Conservation (phyloP, 2,113 vertebrate genomes). For the Isichthys henryi region DNA sequence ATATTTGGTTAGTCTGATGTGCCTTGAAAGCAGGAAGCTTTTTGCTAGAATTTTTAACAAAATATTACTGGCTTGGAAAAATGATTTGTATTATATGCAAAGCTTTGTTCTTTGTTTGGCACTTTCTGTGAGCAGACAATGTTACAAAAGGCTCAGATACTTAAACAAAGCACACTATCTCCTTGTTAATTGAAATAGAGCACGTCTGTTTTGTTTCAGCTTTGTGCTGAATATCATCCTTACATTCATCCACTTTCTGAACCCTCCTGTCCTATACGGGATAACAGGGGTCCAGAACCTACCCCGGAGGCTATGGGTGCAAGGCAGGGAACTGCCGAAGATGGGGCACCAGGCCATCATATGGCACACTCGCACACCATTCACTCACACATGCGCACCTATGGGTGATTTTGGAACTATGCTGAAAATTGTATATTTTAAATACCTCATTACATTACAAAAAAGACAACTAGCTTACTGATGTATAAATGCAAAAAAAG, state of each 20-base stretch:
- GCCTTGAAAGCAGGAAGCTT: not conserved
- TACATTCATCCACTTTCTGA: not conserved
- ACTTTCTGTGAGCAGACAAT: not conserved
- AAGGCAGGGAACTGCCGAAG: not conserved
- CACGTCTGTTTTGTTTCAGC: not conserved
- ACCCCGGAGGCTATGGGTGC: not conserved
- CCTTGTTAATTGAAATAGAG: not conserved
- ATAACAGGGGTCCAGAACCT: not conserved
- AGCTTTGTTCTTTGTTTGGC: not conserved
- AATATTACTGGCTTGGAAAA: not conserved
- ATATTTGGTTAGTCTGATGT: not conserved
- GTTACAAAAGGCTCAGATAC: not conserved
- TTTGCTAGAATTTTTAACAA: not conserved
- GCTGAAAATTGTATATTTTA: not conserved
- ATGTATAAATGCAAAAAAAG: not conserved
- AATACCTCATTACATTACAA: not conserved
- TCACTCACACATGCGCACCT: not conserved
- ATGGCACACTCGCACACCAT: not conserved
- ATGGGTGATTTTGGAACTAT: not conserved
- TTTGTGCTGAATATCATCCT: not conserved
- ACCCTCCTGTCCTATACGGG: not conserved
- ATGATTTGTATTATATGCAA: not conserved
- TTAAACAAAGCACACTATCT: not conserved
- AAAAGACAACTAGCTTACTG: not conserved
- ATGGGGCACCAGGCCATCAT: not conserved